Evolutionary conservation across 1,140 invertebrate genomes (phyloP).

Genomic region (Plectus sambesii): DNA sequence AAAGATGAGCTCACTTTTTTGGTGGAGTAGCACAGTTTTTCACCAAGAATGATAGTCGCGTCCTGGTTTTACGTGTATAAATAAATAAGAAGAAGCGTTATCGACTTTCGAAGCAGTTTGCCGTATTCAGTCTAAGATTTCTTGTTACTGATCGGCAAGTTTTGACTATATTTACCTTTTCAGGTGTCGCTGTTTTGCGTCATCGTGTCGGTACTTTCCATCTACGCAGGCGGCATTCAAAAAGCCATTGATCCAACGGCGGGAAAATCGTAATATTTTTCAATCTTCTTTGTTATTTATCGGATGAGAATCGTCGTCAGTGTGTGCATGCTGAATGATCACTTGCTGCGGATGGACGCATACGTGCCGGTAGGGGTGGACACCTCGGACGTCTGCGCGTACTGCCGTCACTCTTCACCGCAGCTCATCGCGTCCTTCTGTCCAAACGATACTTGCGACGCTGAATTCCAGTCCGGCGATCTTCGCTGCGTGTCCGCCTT

Average conservation of each 20-base stretch:
- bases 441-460: too few species aligned
- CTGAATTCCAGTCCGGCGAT: too few species aligned
- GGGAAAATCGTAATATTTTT: constrained; percentile 32
- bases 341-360: constrained; percentile 35
- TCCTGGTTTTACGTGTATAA: too few species aligned
- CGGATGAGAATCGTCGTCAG: constrained; percentile 18
- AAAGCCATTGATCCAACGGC: constrained; percentile 36
- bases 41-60: too few species aligned
- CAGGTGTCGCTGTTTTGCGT: constrained; percentile 50
- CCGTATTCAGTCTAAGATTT: too few species aligned
- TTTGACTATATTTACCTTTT: constrained; percentile 7
- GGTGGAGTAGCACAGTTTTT: too few species aligned
- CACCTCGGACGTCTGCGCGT: constrained; percentile 33
- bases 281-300: neutral
- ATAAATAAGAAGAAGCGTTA: too few species aligned
- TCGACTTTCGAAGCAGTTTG: too few species aligned
- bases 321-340: constrained; percentile 39
- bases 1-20: too few species aligned
- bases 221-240: constrained; percentile 49
- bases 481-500: constrained; percentile 32
- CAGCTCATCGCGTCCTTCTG: constrained; percentile 17
- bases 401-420: constrained; percentile 37
- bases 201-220: constrained; percentile 50
- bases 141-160: neutral
- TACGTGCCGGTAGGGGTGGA: constrained; percentile 19